A percentile compares a stretch with the other conserved stretches of the same genome.
Conservation (phyloP, 2,113 vertebrate species). For the Gasterosteus aculeatus region DNA sequence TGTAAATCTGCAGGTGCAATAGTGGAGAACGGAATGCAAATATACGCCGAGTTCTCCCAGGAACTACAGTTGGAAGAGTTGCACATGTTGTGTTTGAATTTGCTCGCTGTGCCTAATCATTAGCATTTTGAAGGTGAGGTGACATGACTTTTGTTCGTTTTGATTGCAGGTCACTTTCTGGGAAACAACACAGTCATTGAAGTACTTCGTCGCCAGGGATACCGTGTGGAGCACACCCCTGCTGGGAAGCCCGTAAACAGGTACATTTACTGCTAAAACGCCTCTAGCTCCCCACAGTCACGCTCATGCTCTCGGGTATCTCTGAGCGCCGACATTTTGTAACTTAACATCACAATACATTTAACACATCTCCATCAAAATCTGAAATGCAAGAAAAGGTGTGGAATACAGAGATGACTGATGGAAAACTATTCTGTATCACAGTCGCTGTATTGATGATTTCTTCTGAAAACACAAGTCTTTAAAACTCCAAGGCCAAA, state of each 20-base stretch:
- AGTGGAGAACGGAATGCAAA: neutral
- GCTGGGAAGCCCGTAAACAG: conserved; percentile 86
- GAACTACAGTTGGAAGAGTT: neutral
- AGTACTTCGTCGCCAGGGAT: conserved; percentile 87
- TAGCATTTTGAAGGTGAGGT: conserved; percentile 5
- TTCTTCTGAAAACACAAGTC: conserved; percentile 52
- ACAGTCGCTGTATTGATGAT: conserved; percentile 53
- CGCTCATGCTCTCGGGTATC: conserved; percentile 22
- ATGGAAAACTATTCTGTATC: conserved; percentile 28
- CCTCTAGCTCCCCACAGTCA: conserved; percentile 20
- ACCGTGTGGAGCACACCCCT: conserved; percentile 88
- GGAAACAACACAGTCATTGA: conserved; percentile 93
- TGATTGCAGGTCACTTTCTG: conserved; percentile 89
- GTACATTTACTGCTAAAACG: conserved; percentile 69
- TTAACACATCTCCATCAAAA: neutral
- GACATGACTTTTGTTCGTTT: conserved; percentile 34
- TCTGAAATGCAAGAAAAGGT: neutral
- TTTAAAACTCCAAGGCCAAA: conserved; percentile 58
- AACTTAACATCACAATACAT: conserved; percentile 3
- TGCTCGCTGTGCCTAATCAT: conserved; percentile 9
- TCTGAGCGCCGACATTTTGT: neutral
- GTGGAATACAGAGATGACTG: conserved; percentile 22
- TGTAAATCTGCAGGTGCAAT: neutral
- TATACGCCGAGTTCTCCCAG: neutral
- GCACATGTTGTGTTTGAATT: conserved; percentile 6